A percentile compares a stretch with the other conserved stretches of the same genome.
Conservation (phyloP, 2,888 invertebrate species). For the Allygus modestus region DNA sequence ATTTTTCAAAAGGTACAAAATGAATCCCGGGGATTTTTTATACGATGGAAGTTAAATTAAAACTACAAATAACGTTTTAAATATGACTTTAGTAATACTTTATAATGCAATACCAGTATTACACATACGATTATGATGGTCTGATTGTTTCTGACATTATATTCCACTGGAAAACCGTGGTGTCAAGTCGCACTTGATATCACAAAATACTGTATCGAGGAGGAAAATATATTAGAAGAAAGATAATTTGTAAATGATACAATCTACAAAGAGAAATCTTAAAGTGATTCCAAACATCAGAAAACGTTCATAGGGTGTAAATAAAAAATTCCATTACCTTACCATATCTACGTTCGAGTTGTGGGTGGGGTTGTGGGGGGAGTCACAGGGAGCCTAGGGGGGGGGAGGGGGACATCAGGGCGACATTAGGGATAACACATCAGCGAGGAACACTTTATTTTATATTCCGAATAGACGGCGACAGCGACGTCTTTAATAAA, state of each 20-base stretch:
- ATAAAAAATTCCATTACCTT: conserved; percentile 8
- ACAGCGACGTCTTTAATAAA: conserved; percentile 52
- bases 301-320: not conserved
- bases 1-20: too few species aligned
- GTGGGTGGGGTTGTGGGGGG: not conserved
- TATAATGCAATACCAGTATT: too few species aligned
- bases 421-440: conserved; percentile 61
- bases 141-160: too few species aligned
- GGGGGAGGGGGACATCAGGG: conserved; percentile 29
- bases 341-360: conserved; percentile 38
- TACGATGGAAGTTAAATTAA: too few species aligned
- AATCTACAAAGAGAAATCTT: not conserved
- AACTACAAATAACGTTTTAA: too few species aligned
- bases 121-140: too few species aligned
- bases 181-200: too few species aligned
- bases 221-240: too few species aligned
- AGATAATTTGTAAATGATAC: not conserved
- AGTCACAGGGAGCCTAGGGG: not conserved
- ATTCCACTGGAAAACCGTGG: too few species aligned
- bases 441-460: conserved; percentile 25
- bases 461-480: conserved; percentile 56
- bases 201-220: too few species aligned
- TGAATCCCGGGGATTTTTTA: too few species aligned
- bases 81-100: too few species aligned
- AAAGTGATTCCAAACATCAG: not conserved